Percentiles rank a stretch among this genome's conserved stretches.
Conservation (phyloP, 2,888 invertebrate species). For the Tipula vernalis region DNA sequence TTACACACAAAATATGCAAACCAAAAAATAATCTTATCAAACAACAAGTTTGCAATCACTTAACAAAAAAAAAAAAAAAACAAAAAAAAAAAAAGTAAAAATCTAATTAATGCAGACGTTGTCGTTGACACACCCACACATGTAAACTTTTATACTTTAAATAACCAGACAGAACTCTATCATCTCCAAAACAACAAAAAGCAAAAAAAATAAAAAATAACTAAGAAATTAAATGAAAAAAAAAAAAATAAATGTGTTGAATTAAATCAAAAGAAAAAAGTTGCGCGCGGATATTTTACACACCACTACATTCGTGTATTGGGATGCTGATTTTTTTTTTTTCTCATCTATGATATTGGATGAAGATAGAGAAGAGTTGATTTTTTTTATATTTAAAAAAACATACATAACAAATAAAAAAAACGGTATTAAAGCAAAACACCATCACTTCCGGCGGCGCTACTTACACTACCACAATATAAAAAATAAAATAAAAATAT, state of each 20-base stretch:
- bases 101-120: slow-evolving; percentile 8
- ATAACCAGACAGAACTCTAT: slow-evolving; percentile 10
- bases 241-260: slow-evolving; percentile 5
- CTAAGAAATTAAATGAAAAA: slow-evolving; percentile 6
- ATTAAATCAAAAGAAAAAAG: slow-evolving; percentile 9
- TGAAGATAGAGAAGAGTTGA: slow-evolving; percentile 6
- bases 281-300: slow-evolving; percentile 11
- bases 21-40: neutral
- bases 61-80: neutral
- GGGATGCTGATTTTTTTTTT: neutral
- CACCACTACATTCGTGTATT: slow-evolving; percentile 6
- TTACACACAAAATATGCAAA: neutral
- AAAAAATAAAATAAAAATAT: slow-evolving; percentile 11
- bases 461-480: slow-evolving; percentile 29
- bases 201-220: neutral
- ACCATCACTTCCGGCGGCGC: slow-evolving; percentile 37
- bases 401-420: slow-evolving; percentile 13
- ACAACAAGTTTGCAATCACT: neutral
- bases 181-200: slow-evolving; percentile 5
- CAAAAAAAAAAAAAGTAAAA: neutral
- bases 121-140: slow-evolving; percentile 11
- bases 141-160: neutral
- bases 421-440: slow-evolving; percentile 20
- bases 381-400: slow-evolving; percentile 10
- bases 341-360: neutral